phyloP scores from a whole-genome alignment of 1,140 invertebrate genomes.

The Heliconius eleuchia region DNA sequence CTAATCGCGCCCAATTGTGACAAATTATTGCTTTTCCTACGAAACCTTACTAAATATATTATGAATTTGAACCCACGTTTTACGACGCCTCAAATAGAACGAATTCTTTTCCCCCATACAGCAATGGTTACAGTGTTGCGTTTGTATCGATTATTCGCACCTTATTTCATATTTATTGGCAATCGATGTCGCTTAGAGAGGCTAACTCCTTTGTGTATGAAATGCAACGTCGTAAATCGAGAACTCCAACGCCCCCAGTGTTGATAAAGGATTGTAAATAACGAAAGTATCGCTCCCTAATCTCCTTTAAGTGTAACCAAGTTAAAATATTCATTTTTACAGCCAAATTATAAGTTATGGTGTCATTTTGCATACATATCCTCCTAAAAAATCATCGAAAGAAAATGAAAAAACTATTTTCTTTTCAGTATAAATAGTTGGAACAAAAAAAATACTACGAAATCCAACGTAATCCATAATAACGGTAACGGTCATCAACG shows the following conservation, averaged over 20 bases:
- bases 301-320: conserved; percentile 53
- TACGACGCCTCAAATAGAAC: conserved; percentile 57
- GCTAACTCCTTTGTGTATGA: conserved; percentile 68
- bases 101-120: conserved; percentile 46
- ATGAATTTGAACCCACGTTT: conserved; percentile 61
- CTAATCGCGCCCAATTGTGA: conserved; percentile 79
- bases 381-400: background rate
- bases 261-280: conserved; percentile 75
- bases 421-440: too few relatives aligned
- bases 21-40: conserved; percentile 80
- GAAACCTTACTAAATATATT: conserved; percentile 75
- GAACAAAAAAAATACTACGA: background rate
- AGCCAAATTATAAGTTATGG: conserved; percentile 46
- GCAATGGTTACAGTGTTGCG: conserved; percentile 70
- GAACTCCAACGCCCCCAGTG: conserved; percentile 55
- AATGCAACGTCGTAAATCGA: conserved; percentile 64
- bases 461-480: background rate
- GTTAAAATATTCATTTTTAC: conserved; percentile 46
- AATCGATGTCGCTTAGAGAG: conserved; percentile 74
- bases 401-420: background rate
- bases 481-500: conserved; percentile 12
- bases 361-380: conserved; percentile 16
- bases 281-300: conserved; percentile 63
- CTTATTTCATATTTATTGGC: conserved; percentile 70
- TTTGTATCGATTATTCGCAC: conserved; percentile 66